Percentiles rank a stretch among this genome's conserved stretches.
These are phyloP conservation scores for Erythrolamprus reginae DNA, from an alignment of 2,113 vertebrate species.

Conservation along the genomic window DNA sequence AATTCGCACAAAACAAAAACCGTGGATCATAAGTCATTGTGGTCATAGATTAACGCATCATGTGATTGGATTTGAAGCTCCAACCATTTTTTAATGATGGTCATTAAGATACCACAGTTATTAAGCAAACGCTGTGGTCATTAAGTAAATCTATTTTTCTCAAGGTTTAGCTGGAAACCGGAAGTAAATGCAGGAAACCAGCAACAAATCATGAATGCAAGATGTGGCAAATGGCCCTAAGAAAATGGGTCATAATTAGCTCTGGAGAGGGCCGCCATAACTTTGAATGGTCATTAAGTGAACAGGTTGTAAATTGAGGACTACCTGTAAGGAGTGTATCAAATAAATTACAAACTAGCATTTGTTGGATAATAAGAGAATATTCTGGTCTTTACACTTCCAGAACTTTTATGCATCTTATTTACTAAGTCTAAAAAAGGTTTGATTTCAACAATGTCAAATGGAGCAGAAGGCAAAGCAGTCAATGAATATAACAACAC, in stretches of 20 bases:
- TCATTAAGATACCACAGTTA: neutral
- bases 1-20: neutral
- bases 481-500: neutral
- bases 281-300: neutral
- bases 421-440: neutral
- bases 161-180: neutral
- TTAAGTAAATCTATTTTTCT: neutral
- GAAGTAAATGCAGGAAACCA: neutral
- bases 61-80: neutral
- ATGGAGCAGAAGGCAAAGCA: neutral
- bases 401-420: neutral
- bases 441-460: neutral
- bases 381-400: rapidly evolving
- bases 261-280: neutral
- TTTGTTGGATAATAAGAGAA: neutral
- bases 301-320: neutral
- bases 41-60: neutral
- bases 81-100: neutral
- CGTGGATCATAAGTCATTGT: neutral
- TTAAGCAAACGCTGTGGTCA: neutral
- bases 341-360: neutral
- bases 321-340: neutral
- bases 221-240: neutral
- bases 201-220: neutral
- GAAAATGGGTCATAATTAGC: neutral